Percentiles rank a stretch among this genome's conserved stretches.
These are phyloP conservation scores for Dinomys branickii DNA, from an alignment of 2,113 vertebrate species.

Conservation along the genomic window DNA sequence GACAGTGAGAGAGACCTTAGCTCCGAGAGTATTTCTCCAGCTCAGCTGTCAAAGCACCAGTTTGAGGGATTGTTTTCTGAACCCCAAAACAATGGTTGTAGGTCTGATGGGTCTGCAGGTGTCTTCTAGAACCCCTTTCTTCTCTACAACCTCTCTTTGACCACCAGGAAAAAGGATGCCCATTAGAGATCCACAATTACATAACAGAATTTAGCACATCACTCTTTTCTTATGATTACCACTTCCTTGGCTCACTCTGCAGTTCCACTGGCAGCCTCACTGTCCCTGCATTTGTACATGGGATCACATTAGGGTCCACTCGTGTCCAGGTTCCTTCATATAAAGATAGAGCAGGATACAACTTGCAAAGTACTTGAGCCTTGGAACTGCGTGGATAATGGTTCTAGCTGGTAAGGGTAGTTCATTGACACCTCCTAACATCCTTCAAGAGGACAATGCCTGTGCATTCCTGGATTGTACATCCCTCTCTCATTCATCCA, in stretches of 20 bases:
- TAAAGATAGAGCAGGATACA: background rate
- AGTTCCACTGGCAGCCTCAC: background rate
- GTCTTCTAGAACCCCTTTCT: background rate
- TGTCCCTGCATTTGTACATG: background rate
- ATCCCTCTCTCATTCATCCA: background rate
- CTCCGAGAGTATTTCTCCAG: background rate
- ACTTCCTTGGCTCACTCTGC: background rate
- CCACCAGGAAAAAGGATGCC: background rate
- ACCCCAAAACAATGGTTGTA: background rate
- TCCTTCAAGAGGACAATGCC: rapidly evolving
- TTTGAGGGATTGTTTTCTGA: background rate
- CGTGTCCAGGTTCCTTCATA: background rate
- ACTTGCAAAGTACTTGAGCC: background rate
- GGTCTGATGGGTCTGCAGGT: background rate
- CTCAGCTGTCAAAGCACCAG: background rate
- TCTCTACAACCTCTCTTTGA: background rate
- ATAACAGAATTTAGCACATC: background rate
- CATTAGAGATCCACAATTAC: background rate
- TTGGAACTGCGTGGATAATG: background rate
- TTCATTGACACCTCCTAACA: rapidly evolving
- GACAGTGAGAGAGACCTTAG: background rate
- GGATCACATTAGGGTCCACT: no score
- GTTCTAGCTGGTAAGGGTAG: background rate
- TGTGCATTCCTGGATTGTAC: background rate
- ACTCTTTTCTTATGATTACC: background rate